These are phyloP conservation scores for Pantherophis alleghaniensis DNA, from an alignment of 2,797 vertebrate genomes.

Conservation along the genomic window DNA sequence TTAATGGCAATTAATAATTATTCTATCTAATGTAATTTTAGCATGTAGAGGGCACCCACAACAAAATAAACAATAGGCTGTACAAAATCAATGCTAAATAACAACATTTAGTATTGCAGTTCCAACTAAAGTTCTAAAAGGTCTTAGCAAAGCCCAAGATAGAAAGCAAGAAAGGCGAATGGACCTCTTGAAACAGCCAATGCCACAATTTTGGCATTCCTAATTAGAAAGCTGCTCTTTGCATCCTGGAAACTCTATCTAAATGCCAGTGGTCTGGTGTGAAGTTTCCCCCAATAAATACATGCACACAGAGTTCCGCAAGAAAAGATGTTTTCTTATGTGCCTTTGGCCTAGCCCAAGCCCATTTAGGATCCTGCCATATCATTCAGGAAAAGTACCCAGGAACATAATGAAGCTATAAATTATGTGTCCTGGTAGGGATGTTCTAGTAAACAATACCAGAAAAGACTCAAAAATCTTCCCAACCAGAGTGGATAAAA, in stretches of 20 bases:
- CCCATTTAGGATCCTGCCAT: not conserved
- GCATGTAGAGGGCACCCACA: no score
- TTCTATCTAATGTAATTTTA: not conserved
- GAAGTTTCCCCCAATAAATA: not conserved
- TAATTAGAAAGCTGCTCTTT: not conserved
- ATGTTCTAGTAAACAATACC: not conserved
- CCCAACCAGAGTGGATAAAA: no score
- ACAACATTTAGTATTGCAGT: not conserved
- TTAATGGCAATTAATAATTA: conserved; percentile 37
- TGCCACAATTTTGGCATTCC: not conserved
- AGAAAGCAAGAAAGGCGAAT: not conserved
- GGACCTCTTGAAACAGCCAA: not conserved
- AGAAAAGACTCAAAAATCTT: not conserved
- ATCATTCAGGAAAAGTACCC: not conserved
- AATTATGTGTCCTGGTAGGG: not conserved
- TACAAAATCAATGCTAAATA: not conserved
- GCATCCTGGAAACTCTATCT: not conserved
- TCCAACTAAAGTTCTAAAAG: not conserved
- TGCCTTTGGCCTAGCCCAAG: not conserved
- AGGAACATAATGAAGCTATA: not conserved
- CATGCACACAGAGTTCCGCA: not conserved
- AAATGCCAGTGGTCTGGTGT: no score
- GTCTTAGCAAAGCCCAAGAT: not conserved
- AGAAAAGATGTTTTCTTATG: not conserved
- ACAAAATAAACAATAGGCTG: not conserved